Evolutionary conservation across 2,888 invertebrate genomes (phyloP).

Genomic region (Ormyrus rosae): DNA sequence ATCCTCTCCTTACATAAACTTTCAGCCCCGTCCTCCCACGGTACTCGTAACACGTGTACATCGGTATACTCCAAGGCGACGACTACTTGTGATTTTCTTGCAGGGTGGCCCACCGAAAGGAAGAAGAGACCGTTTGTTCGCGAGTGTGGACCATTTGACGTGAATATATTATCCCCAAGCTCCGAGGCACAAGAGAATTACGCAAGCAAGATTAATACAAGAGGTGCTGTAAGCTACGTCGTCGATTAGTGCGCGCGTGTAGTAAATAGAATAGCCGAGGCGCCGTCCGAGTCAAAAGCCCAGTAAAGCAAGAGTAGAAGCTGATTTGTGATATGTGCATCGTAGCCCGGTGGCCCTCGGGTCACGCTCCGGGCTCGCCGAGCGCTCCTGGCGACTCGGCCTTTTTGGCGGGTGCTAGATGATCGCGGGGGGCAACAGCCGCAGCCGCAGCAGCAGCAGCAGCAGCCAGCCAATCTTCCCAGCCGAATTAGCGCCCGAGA

Average conservation of each 20-base stretch:
- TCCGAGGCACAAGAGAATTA: neutral
- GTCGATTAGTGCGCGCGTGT: slow-evolving; percentile 25
- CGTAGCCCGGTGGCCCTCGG: slow-evolving; percentile 19
- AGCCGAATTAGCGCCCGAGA: neutral
- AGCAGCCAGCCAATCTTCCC: neutral
- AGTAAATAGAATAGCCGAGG: neutral
- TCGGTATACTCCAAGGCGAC: neutral
- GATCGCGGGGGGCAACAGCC: slow-evolving; percentile 18
- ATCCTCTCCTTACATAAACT: too few species aligned
- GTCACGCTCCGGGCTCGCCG: neutral
- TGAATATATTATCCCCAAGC: neutral
- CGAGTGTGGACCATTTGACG: slow-evolving; percentile 16
- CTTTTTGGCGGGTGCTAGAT: slow-evolving; percentile 6
- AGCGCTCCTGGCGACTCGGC: neutral
- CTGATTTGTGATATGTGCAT: slow-evolving; percentile 42
- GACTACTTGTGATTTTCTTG: slow-evolving; percentile 25
- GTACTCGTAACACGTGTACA: neutral
- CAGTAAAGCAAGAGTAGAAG: neutral
- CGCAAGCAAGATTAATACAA: neutral
- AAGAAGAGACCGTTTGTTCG: slow-evolving; percentile 29
- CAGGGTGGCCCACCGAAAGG: slow-evolving; percentile 18
- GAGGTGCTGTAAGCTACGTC: neutral
- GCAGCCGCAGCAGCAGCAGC: neutral
- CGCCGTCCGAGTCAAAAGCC: too few species aligned
- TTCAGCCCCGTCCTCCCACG: neutral